A percentile compares a stretch with the other conserved stretches of the same genome.
Conservation (phyloP, 2,797 vertebrate genomes). For the Gallirallus australis region DNA sequence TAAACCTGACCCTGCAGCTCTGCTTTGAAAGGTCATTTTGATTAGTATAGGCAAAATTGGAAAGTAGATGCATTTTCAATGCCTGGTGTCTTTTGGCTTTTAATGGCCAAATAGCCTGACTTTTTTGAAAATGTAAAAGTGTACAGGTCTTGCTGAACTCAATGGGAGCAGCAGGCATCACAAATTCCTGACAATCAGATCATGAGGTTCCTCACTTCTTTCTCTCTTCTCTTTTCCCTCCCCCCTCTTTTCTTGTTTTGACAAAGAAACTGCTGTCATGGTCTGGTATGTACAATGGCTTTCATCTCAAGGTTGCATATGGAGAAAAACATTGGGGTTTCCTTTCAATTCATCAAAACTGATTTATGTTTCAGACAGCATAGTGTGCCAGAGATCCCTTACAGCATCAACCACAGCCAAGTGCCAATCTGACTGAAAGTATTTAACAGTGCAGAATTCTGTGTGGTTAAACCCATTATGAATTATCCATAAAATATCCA, state of each 20-base stretch:
- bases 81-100: slow-evolving; percentile 5
- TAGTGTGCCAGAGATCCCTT: slow-evolving; percentile 42
- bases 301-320: slow-evolving; percentile 68
- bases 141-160: neutral
- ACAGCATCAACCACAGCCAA: slow-evolving; percentile 8
- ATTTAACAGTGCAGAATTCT: slow-evolving; percentile 25
- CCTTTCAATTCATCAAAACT: slow-evolving; percentile 58
- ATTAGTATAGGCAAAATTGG: slow-evolving; percentile 58
- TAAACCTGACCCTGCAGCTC: slow-evolving; percentile 64
- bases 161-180: neutral
- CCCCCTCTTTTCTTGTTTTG: slow-evolving; percentile 11
- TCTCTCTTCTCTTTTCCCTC: neutral
- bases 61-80: slow-evolving; percentile 48
- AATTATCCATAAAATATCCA: slow-evolving; percentile 40
- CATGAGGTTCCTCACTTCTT: neutral
- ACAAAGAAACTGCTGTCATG: slow-evolving; percentile 48
- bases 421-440: slow-evolving; percentile 12
- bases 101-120: neutral
- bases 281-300: slow-evolving; percentile 56
- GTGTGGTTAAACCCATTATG: slow-evolving; percentile 29
- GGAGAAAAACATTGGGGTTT: slow-evolving; percentile 60
- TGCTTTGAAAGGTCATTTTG: slow-evolving; percentile 72
- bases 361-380: slow-evolving; percentile 37
- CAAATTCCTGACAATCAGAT: neutral
- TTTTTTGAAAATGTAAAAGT: neutral